Evolutionary conservation across 1,140 invertebrate species (phyloP), one percentile per base, ranked within the genome.

Genomic region (Bombus breviceps): DNA sequence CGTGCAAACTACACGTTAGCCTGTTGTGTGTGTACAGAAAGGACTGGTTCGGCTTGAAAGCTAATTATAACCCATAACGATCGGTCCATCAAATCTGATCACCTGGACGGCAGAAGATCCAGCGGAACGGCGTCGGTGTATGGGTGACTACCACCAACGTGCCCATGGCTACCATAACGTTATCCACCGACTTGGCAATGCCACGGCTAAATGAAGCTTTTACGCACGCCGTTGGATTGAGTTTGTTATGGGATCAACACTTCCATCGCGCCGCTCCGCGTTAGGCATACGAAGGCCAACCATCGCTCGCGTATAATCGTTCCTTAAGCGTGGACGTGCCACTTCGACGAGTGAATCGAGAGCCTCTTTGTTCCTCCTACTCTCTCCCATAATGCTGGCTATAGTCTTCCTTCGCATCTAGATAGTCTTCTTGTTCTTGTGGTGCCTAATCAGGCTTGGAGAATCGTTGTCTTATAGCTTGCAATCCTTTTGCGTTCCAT

Each of bases 21-120:
- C 22, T 13, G 37, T 53, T 53, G 28, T 32, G 64, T 62, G 69
- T 37, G 53, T 39, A 39, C 43, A 71, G 62, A 66, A 41, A 77
- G 72, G 59, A 79, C 59, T 81, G 89, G 89, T 91, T 90, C 79
- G 87, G 83, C 73, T 76, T 57, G 75, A 71, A 86, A 86, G 89
- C 88, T 94, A 94, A 94, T 94, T 94, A 94, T 93, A 94, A 93
- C 88, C 92, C 84, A 86, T 90, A 92, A 92, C 93, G 93, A 94
- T 94, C 94, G 89, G 93, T 93, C 92, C 92, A 94, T 94, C 93
- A 93, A 93, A 93, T 92, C 86, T 90, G 88, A 93, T 93, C 90
- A 89, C 75, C 85, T 85, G 85, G 87, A 81, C 85, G 84, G 86
- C 75, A 68, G 59, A 85, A 84, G 71, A 76, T 72, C 74, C 73